Conservation (phyloP, 2,797 vertebrate genomes). For the Scomberomorus guttatus region DNA sequence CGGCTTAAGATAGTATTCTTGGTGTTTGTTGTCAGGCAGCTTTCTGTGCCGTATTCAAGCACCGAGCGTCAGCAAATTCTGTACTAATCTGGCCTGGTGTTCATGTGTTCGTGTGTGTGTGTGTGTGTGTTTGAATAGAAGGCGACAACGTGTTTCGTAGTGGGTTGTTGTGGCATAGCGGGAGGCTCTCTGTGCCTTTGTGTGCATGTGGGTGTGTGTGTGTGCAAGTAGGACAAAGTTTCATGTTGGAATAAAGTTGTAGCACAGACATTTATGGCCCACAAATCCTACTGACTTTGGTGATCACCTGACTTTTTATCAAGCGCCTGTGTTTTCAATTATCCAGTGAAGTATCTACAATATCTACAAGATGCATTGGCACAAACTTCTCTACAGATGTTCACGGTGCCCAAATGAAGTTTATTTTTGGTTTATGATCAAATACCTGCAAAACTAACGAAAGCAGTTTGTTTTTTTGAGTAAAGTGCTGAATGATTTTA, state of each 20-base stretch:
- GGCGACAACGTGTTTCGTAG: conserved; percentile 21
- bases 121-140: conserved; percentile 23
- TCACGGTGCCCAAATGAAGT: background rate
- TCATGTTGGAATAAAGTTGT: too few relatives aligned
- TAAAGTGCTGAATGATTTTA: too few relatives aligned
- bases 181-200: conserved; percentile 9
- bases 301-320: too few relatives aligned
- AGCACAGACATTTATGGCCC: too few relatives aligned
- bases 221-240: too few relatives aligned
- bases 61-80: conserved; percentile 57
- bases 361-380: background rate
- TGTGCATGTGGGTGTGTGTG: background rate
- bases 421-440: background rate
- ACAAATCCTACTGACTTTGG: too few relatives aligned
- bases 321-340: background rate
- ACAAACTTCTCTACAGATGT: background rate
- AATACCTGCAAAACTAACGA: background rate
- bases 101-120: background rate
- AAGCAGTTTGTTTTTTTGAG: too few relatives aligned
- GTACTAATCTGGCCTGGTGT: conserved; percentile 46
- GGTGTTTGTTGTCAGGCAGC: conserved; percentile 52
- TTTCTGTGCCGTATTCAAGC: conserved; percentile 43
- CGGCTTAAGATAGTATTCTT: conserved; percentile 42
- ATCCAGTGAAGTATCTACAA: background rate
- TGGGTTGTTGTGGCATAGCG: conserved; percentile 14